Evolutionary conservation across 2,888 invertebrate species (phyloP), one percentile per base, ranked within the genome.

Genomic region (Sesia bembeciformis): DNA sequence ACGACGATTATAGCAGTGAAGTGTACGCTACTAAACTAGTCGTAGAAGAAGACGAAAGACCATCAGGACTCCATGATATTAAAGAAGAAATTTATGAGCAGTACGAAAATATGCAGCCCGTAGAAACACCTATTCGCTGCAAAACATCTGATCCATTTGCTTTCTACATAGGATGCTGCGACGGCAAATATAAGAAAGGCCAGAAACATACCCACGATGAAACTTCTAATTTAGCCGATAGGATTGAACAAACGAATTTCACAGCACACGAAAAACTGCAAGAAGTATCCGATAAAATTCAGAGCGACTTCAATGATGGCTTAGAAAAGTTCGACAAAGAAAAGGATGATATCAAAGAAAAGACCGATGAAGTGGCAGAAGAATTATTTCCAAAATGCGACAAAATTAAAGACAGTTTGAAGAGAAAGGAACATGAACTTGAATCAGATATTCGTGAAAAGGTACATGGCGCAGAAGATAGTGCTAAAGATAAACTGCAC

Each of bases 101-200:
- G 55, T 89, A 89, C 54, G 83, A 84, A 40, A 72, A 81, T 49
- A 88, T 86, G 86, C 87, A 88, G 63, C 87, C 88, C 0, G 84
- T 88, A 3, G 84, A 85, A 2, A 88, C 88, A 2, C 88, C 88
- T 3, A 39, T 78, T 40, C 68, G 66, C 49, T 66, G 67, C 42
- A 76, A 78, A 46, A 74, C 67, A 40, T 62, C 64, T 4, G 88
- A 88, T 60, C 88, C 88, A 3, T 88, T 88, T 74, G 72, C 77
- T 57, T 82, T 81, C 54, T 78, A 81, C 55, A 76, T 75, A 1
- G 80, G 80, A 51, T 87, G 84, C 60, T 85, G 88, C 56, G 81
- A 86, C 62, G 78, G 81, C 2, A 80, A 70, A 62, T 81, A 64
- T 60, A 74, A 71, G 8, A 72, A 76, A 52, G 81, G 81, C 40